phyloP scores from a whole-genome alignment of 2,113 vertebrate species.

The Ptyas mucosa region DNA sequence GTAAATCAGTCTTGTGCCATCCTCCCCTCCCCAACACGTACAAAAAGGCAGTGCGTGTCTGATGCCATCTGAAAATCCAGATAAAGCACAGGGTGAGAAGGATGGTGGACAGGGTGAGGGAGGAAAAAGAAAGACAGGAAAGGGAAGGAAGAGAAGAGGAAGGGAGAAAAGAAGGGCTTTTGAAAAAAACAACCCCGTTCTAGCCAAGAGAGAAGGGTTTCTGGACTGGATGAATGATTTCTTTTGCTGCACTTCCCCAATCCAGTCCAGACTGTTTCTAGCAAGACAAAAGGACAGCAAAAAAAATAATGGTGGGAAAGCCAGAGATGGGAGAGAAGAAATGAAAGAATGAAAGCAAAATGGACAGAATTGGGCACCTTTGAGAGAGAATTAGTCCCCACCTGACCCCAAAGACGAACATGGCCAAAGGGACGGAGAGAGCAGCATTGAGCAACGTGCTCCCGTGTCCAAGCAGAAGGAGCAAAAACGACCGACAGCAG shows the following conservation, averaged over 20 bases:
- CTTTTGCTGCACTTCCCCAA: neutral
- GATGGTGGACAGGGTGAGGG: neutral
- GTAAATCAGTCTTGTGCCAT: neutral
- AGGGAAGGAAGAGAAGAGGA: neutral
- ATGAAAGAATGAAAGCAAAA: neutral
- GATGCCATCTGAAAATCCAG: neutral
- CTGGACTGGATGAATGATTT: neutral
- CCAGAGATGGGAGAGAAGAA: neutral
- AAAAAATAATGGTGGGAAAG: neutral
- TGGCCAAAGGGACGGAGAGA: neutral
- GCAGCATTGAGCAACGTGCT: neutral
- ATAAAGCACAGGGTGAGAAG: neutral
- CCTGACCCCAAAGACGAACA: neutral
- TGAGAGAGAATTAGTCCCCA: neutral
- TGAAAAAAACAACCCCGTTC: neutral
- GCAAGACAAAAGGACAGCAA: neutral
- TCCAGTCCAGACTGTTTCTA: neutral
- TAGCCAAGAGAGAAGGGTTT: too few species aligned
- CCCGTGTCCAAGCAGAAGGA: neutral
- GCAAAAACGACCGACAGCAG: neutral
- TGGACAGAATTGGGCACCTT: neutral
- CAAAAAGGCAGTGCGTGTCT: neutral
- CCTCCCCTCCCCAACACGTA: neutral
- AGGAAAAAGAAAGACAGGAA: neutral
- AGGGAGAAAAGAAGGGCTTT: neutral